Base-by-base conservation (phyloP, 2,888 invertebrate genomes). In the Sialis fuliginosa region DNA sequence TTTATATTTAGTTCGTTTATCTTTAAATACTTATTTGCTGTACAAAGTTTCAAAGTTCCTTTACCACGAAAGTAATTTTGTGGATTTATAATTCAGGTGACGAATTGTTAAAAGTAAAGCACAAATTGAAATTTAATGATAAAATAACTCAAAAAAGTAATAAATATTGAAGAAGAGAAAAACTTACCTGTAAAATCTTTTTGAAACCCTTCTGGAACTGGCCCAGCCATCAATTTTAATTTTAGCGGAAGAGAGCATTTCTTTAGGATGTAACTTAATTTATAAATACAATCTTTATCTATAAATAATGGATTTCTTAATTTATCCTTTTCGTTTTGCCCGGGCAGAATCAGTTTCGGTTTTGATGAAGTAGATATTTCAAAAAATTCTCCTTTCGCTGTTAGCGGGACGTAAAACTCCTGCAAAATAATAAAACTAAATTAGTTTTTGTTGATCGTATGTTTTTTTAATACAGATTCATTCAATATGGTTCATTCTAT, bases 331-430 rank as follows among this genome's bases (percentile, higher is more conserved):
- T 56, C 70, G 63, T 56, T 67, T 59, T 62, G 69, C 56, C 67
- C 77, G 63, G 50, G 71, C 66, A 48, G 75, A 67, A 48, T 74
- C 52, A 71, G 67, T 63, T 70, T 68, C 52, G 72, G 72, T 53
- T 65, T 70, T 43, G 63, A 74, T 62, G 64, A 77, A 63, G 66
- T 79, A 67, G 71, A 69, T 35, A 75, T 74, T 53, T 75, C 74
- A 62, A 80, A 84, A 62, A 83, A 76, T 62, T 81, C 80, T 40
- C 83, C 83, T 61, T 81, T 79, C 46, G 81, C 79, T 56, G 79
- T 75, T 58, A 84, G 71, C 31, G 83, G 81, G 54, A 82, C 79
- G 64, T 80, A 83, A 54, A 82, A 68, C 61, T 78, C 75, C 75
- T 73, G 73, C 53, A 70, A 68, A 48, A 50, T 12, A 39, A 47